Percentiles rank a stretch among this genome's conserved stretches.
These are phyloP conservation scores for Cheilosia vernalis DNA, from an alignment of 2,888 invertebrate species.

Conservation along the genomic window DNA sequence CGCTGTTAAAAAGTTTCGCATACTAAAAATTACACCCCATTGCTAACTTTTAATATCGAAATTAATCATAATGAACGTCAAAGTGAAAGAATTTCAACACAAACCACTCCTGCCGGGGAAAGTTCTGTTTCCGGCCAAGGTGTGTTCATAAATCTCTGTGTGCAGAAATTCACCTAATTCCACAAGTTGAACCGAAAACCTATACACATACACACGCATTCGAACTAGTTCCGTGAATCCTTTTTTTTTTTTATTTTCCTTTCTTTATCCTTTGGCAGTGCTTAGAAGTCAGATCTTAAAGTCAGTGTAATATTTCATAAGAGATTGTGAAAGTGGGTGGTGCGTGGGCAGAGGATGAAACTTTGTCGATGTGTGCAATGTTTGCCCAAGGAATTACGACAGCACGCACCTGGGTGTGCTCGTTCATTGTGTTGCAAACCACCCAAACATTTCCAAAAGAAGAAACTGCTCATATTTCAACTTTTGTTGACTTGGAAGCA, in stretches of 20 bases:
- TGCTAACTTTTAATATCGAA: slow-evolving; percentile 48
- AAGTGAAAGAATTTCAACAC: slow-evolving; percentile 28
- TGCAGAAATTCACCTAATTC: slow-evolving; percentile 37
- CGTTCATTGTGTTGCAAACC: no score
- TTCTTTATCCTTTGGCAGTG: neutral
- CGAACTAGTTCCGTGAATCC: slow-evolving; percentile 1
- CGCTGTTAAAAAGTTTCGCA: slow-evolving; percentile 47
- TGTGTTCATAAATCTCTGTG: slow-evolving; percentile 51
- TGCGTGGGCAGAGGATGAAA: no score
- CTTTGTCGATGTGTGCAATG: no score
- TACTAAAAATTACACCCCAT: slow-evolving; percentile 31
- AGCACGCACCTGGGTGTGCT: no score
- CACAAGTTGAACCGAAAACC: slow-evolving; percentile 35
- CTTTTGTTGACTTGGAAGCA: no score
- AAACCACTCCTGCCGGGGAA: slow-evolving; percentile 4
- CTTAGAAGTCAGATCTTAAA: slow-evolving; percentile 9
- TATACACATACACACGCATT: slow-evolving; percentile 19
- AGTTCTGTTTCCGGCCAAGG: neutral
- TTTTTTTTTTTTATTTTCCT: neutral
- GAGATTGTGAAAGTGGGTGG: no score
- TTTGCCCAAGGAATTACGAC: no score
- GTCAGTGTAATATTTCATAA: no score
- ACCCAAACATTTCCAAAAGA: no score
- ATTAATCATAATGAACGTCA: slow-evolving; percentile 65
- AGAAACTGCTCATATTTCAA: no score